Evolutionary conservation across 2,113 vertebrate genomes (phyloP), one percentile per base, ranked within the genome.

Genomic region (Sisor rabdophorus): DNA sequence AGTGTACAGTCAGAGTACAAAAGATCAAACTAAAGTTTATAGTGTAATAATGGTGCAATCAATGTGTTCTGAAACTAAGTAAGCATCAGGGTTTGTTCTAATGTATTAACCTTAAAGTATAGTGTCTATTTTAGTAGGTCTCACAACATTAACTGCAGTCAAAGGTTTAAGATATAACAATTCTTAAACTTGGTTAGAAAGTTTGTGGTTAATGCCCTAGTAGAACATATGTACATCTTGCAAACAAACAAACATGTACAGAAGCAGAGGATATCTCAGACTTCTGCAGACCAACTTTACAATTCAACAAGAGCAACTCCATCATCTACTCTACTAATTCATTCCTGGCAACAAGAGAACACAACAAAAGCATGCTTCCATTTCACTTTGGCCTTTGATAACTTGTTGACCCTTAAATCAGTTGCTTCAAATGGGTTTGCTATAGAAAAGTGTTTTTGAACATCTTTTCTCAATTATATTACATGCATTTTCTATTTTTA

Each of bases 341-440:
- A 11, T 69, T 26, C 52, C 52, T 36, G 53, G 30, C 50, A 55
- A 36, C 28, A 36, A 55, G 52, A 71, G 30, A 36, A n/a, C 69
- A 15, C 20, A n/a, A 55, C 52, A 55, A 71, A 30, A 54, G 69
- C 52, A n/a, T 70, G 50, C 28, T 32, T 1, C 50, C 50, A 70
- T 71, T 55, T 32, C 69, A 55, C 13, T 55, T 9, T 55, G 69
- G 52, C 69, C 69, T 71, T 71, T 40, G 30, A 71, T 55, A 55
- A 55, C 69, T 71, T 55, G 30, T 20, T 55, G 69, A 71, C 69
- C 52, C 28, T 22, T 40, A 71, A 71, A 55, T 70, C 68, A 71
- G 69, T 71, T 55, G 69, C 53, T 71, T 71, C 26, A 71, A 71
- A 54, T 71, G 20, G 26, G 28, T 28, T 71, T 30, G 32, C 30